Conservation (phyloP, 2,888 invertebrate species). For the Ptilodon capucinus region DNA sequence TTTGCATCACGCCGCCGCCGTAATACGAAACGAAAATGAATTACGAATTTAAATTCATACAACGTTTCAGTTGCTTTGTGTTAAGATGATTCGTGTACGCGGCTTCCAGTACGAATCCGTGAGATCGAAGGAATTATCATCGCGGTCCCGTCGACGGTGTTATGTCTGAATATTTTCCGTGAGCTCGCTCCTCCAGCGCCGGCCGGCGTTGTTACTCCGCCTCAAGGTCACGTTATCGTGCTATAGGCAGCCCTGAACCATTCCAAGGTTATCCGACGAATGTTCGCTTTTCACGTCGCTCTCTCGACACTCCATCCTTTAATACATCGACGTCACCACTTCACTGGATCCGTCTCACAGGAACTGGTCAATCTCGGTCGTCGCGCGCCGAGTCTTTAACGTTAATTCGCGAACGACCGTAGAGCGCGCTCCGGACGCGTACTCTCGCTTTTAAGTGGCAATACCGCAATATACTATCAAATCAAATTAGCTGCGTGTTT, state of each 20-base stretch:
- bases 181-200: conserved; percentile 67
- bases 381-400: conserved; percentile 67
- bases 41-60: conserved; percentile 25
- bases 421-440: conserved; percentile 55
- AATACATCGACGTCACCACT: conserved; percentile 43
- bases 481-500: conserved; percentile 78
- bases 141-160: conserved; percentile 66
- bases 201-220: conserved; percentile 72
- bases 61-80: conserved; percentile 30
- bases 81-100: conserved; percentile 47
- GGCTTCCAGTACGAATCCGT: conserved; percentile 31
- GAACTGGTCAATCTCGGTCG: conserved; percentile 75
- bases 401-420: conserved; percentile 65
- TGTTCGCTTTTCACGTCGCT: conserved; percentile 41
- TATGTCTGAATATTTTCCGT: conserved; percentile 75
- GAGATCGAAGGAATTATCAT: conserved; percentile 44
- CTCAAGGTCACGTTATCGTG: conserved; percentile 81
- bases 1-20: conserved; percentile 26
- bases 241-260: conserved; percentile 74
- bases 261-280: conserved; percentile 56
- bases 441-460: conserved; percentile 64
- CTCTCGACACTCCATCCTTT: conserved; percentile 30
- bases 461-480: conserved; percentile 61
- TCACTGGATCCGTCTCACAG: conserved; percentile 68
- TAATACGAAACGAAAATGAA: conserved; percentile 11